These are phyloP conservation scores for Augochlorella aurata DNA, from an alignment of 2,888 invertebrate species.

Conservation along the genomic window DNA sequence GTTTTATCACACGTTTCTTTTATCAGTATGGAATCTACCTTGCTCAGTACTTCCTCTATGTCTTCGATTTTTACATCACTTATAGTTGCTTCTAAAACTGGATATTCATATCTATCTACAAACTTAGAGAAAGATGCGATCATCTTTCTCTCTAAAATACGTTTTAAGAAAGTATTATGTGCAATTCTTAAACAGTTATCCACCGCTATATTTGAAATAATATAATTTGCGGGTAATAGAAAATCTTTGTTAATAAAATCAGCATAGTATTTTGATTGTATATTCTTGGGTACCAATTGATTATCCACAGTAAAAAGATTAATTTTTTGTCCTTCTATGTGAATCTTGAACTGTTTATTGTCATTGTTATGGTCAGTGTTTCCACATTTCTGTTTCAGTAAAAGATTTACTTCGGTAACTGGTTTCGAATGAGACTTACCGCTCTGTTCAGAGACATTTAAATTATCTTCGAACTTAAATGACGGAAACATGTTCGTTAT, in stretches of 20 bases:
- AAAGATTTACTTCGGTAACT: conserved; percentile 29
- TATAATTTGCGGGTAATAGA: conserved; percentile 53
- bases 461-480: conserved; percentile 55
- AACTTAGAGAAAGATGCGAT: conserved; percentile 69
- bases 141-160: conserved; percentile 57
- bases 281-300: conserved; percentile 69
- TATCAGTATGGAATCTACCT: conserved; percentile 53
- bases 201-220: conserved; percentile 41
- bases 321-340: conserved; percentile 35
- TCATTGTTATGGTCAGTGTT: conserved; percentile 14
- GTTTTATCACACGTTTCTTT: conserved; percentile 73
- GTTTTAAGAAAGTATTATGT: conserved; percentile 56
- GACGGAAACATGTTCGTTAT: conserved; percentile 62
- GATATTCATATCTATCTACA: conserved; percentile 71
- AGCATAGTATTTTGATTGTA: conserved; percentile 65
- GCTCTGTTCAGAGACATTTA: conserved; percentile 45
- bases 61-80: conserved; percentile 38
- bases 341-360: conserved; percentile 23
- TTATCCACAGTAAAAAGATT: conserved; percentile 58
- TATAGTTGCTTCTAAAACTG: conserved; percentile 66
- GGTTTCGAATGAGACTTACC: conserved; percentile 40
- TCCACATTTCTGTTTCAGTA: conserved; percentile 17
- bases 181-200: conserved; percentile 58
- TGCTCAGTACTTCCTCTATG: conserved; percentile 36
- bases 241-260: conserved; percentile 59